These are phyloP conservation scores for Gnathonemus echidnorhynchus DNA, from an alignment of 2,113 vertebrate genomes.

Conservation along the genomic window DNA sequence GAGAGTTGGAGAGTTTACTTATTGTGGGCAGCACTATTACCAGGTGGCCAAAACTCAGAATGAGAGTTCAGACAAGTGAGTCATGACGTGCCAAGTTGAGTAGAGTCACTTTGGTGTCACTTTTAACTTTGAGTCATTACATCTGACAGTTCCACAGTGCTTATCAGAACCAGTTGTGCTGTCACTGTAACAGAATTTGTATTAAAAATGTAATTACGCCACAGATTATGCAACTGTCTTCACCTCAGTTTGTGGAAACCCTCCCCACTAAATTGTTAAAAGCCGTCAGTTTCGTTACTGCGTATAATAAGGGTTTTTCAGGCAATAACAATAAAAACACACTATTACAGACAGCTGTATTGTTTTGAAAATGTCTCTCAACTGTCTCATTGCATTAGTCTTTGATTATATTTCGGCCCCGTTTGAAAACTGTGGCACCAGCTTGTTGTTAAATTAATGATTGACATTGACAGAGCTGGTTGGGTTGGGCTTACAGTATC, in stretches of 20 bases:
- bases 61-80: background rate
- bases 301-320: background rate
- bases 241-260: background rate
- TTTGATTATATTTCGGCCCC: background rate
- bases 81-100: background rate
- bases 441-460: constrained; percentile 2
- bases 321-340: constrained; percentile 1
- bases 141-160: constrained; percentile 1
- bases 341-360: constrained; percentile 10
- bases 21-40: background rate
- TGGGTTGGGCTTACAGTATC: background rate
- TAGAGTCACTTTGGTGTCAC: background rate
- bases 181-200: background rate
- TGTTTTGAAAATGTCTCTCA: constrained; percentile 3
- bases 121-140: background rate
- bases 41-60: background rate
- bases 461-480: background rate
- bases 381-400: constrained; percentile 1
- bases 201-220: background rate
- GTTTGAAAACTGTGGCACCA: background rate
- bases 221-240: constrained; percentile 1
- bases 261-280: background rate
- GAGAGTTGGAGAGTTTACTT: background rate
- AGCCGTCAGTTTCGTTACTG: background rate
- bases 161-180: background rate